Percentiles rank a stretch among this genome's conserved stretches.
phyloP scores from a whole-genome alignment of 1,140 invertebrate species.

The Zaprionus davidi region DNA sequence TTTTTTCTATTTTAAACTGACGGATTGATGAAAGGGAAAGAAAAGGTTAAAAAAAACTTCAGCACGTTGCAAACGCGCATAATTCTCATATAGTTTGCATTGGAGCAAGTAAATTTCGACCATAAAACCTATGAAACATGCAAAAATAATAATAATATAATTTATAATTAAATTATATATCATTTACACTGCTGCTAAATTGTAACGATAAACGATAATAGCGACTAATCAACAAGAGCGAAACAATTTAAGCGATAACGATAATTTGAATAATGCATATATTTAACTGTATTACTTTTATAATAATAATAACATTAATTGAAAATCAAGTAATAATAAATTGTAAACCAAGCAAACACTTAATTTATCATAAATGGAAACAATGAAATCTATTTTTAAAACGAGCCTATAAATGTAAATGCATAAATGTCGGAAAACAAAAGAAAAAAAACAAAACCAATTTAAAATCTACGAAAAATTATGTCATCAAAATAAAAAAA shows the following conservation, averaged over 20 bases:
- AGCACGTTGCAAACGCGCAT: constrained; percentile 64
- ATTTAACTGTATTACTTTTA: constrained; percentile 72
- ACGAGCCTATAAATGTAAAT: constrained; percentile 74
- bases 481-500: constrained; percentile 69
- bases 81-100: constrained; percentile 65
- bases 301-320: constrained; percentile 35
- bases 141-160: constrained; percentile 1
- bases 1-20: constrained; percentile 44
- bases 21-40: constrained; percentile 6
- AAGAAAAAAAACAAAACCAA: constrained; percentile 35
- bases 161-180: constrained; percentile 64
- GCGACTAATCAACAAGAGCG: constrained; percentile 55
- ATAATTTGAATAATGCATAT: constrained; percentile 53
- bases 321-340: constrained; percentile 40
- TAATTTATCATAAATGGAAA: constrained; percentile 73
- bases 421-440: constrained; percentile 62
- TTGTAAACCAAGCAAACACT: constrained; percentile 53
- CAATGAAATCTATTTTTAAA: constrained; percentile 70
- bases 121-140: constrained; percentile 34
- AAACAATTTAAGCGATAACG: constrained; percentile 52
- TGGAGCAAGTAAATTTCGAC: constrained; percentile 52
- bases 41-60: constrained; percentile 36
- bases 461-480: constrained; percentile 74
- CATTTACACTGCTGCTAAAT: constrained; percentile 71
- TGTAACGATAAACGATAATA: constrained; percentile 37